Evolutionary conservation across 2,113 vertebrate species (phyloP).

Genomic region (Hyperoodon ampullatus): DNA sequence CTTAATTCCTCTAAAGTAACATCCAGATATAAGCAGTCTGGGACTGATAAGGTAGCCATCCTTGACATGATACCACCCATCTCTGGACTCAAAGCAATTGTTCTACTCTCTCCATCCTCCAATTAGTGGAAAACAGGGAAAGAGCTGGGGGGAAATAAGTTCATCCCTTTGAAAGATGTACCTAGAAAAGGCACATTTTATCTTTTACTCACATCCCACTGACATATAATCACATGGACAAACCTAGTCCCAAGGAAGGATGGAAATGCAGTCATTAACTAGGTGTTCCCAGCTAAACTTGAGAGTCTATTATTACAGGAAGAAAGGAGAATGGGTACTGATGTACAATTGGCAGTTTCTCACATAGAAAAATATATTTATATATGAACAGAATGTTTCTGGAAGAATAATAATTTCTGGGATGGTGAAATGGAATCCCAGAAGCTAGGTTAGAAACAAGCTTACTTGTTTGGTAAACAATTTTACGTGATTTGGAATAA

Average conservation of each 20-base stretch:
- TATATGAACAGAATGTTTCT: not conserved
- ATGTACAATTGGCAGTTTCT: not conserved
- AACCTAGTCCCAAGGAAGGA: not conserved
- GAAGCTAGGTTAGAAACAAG: not conserved
- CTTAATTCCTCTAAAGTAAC: not conserved
- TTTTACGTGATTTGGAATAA: not conserved
- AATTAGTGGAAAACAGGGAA: not conserved
- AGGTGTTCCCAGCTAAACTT: not conserved
- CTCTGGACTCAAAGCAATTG: not conserved
- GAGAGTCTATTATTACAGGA: not conserved
- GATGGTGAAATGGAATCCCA: not conserved
- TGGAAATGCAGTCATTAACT: not conserved
- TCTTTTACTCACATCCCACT: not conserved
- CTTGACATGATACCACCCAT: not conserved
- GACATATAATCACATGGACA: not conserved
- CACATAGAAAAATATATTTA: not conserved
- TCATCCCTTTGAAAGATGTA: not conserved
- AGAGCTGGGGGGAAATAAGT: not conserved
- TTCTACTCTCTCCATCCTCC: not conserved
- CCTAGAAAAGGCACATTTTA: not conserved
- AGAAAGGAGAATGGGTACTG: not conserved
- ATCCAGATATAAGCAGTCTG: not conserved
- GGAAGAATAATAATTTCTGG: not conserved
- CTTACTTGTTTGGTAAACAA: not conserved
- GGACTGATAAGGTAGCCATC: not conserved